A percentile compares a stretch with the other conserved stretches of the same genome.
These are phyloP conservation scores for Cremastinae sp. DNA, from an alignment of 2,888 invertebrate species.

Conservation along the genomic window DNA sequence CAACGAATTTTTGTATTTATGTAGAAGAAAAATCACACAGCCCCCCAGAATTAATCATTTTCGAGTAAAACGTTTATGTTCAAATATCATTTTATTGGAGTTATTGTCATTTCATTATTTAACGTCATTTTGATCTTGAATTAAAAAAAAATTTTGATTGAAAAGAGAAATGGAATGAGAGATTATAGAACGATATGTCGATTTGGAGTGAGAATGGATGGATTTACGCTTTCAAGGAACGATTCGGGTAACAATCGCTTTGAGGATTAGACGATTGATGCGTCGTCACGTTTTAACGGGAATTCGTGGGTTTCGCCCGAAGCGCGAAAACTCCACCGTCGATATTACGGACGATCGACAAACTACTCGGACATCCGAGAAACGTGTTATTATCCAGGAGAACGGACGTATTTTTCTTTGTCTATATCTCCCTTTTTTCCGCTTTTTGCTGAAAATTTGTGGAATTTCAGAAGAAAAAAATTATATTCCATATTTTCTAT, in stretches of 20 bases:
- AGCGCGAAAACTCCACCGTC: constrained; percentile 8
- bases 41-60: too few relatives aligned
- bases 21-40: too few relatives aligned
- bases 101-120: too few relatives aligned
- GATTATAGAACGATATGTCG: too few relatives aligned
- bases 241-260: constrained; percentile 19
- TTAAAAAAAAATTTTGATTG: too few relatives aligned
- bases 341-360: constrained; percentile 11
- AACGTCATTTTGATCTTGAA: too few relatives aligned
- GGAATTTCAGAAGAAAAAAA: too few relatives aligned
- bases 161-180: too few relatives aligned
- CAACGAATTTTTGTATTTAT: too few relatives aligned
- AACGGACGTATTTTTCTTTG: constrained; percentile 20
- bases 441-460: neutral
- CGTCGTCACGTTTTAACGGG: constrained; percentile 43
- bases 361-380: constrained; percentile 11
- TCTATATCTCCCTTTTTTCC: constrained; percentile 16
- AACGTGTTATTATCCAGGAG: constrained; percentile 48
- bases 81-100: too few relatives aligned
- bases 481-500: too few relatives aligned
- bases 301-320: constrained; percentile 21
- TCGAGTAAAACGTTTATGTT: too few relatives aligned
- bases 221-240: neutral
- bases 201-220: neutral
- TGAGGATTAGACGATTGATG: constrained; percentile 46